Conservation (phyloP, 2,888 invertebrate species). For the Stenodera caucasica region DNA sequence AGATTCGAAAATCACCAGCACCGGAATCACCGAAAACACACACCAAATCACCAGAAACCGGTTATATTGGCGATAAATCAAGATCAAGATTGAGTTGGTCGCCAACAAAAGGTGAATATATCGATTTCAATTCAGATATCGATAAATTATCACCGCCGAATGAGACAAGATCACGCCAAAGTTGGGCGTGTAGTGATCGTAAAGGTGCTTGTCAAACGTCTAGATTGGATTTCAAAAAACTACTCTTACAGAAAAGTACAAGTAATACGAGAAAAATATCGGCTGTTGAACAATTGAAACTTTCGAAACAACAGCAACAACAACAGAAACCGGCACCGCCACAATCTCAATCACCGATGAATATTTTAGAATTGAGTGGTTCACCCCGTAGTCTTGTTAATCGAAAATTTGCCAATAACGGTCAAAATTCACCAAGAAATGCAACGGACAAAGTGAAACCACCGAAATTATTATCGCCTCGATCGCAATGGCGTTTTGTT, state of each 20-base stretch:
- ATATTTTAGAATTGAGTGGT: constrained; percentile 69
- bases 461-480: constrained; percentile 68
- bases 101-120: constrained; percentile 56
- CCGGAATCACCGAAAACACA: constrained; percentile 44
- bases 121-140: constrained; percentile 49
- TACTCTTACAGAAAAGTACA: constrained; percentile 73
- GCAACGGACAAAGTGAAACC: constrained; percentile 43
- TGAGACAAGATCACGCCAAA: constrained; percentile 54
- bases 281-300: constrained; percentile 77
- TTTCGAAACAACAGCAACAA: constrained; percentile 62
- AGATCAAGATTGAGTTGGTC: constrained; percentile 68
- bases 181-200: constrained; percentile 65
- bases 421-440: constrained; percentile 60
- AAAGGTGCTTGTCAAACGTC: constrained; percentile 71
- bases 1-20: constrained; percentile 56
- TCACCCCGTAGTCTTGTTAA: constrained; percentile 71
- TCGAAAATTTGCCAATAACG: constrained; percentile 60
- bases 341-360: constrained; percentile 53
- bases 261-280: constrained; percentile 67
- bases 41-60: constrained; percentile 62
- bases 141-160: constrained; percentile 50
- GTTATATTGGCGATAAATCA: constrained; percentile 61
- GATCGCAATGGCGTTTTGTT: constrained; percentile 73
- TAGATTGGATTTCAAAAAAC: constrained; percentile 80
- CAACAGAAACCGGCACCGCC: constrained; percentile 33